Evolutionary conservation across 2,797 vertebrate genomes (phyloP).

Genomic region (Macrochelys suwanniensis): DNA sequence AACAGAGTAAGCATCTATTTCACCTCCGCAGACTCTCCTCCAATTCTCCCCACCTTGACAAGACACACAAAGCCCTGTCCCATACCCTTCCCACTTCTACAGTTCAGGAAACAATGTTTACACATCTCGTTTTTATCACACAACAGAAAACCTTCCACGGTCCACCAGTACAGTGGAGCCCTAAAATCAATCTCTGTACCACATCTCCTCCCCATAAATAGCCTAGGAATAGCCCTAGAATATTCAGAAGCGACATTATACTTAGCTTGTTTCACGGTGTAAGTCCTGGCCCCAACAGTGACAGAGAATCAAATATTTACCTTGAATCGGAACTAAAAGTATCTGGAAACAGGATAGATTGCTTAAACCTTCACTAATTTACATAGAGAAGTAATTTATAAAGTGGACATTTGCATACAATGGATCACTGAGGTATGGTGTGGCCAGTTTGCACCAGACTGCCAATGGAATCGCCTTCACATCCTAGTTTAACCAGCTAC

Average conservation of each 20-base stretch:
- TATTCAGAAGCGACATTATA: neutral
- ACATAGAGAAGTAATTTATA: neutral
- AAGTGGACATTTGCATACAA: neutral
- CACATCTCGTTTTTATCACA: neutral
- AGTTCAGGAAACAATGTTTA: neutral
- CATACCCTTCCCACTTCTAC: neutral
- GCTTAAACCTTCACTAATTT: neutral
- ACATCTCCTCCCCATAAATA: neutral
- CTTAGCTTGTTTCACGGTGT: neutral
- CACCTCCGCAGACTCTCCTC: neutral
- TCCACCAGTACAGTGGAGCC: accelerated
- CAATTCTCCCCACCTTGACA: neutral
- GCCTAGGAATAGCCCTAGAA: neutral
- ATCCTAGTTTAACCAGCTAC: neutral
- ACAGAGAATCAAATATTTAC: neutral
- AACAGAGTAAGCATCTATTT: neutral
- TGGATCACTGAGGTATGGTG: neutral
- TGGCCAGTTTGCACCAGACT: neutral
- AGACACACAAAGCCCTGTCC: neutral
- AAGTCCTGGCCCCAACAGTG: neutral
- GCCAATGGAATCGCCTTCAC: neutral
- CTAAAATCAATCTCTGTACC: neutral
- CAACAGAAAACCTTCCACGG: neutral
- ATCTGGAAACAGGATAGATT: neutral
- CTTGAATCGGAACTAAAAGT: neutral